Evolutionary conservation across 2,113 vertebrate species (phyloP).

Genomic region (Cynocephalus volans): DNA sequence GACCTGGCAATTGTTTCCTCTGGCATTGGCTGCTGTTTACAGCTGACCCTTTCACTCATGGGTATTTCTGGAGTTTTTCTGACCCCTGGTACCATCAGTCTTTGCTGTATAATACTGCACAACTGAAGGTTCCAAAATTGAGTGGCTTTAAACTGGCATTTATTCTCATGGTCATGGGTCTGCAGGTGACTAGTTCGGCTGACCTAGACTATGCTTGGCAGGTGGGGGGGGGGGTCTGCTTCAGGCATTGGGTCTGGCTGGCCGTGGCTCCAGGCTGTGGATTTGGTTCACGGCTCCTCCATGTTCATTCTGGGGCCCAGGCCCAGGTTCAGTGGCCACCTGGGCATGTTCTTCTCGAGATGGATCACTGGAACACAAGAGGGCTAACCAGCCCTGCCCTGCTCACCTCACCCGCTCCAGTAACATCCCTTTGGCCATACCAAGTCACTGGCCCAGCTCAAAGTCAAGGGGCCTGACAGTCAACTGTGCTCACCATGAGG

Average conservation of each 20-base stretch:
- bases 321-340: background rate
- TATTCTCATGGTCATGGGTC: background rate
- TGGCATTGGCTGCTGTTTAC: background rate
- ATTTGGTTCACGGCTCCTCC: background rate
- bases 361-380: background rate
- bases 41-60: background rate
- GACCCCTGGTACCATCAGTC: background rate
- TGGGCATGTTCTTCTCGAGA: accelerated
- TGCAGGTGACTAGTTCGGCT: background rate
- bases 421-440: background rate
- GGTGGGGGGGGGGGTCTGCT: background rate
- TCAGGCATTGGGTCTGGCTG: background rate
- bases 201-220: background rate
- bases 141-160: background rate
- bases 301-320: background rate
- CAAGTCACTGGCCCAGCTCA: background rate
- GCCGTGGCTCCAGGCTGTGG: background rate
- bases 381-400: background rate
- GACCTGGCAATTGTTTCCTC: background rate
- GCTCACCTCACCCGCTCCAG: background rate
- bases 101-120: background rate
- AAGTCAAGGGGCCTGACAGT: accelerated
- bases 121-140: background rate
- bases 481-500: background rate
- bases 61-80: background rate